Conservation (phyloP, 2,888 invertebrate genomes). For the Ectemnius lituratus region DNA sequence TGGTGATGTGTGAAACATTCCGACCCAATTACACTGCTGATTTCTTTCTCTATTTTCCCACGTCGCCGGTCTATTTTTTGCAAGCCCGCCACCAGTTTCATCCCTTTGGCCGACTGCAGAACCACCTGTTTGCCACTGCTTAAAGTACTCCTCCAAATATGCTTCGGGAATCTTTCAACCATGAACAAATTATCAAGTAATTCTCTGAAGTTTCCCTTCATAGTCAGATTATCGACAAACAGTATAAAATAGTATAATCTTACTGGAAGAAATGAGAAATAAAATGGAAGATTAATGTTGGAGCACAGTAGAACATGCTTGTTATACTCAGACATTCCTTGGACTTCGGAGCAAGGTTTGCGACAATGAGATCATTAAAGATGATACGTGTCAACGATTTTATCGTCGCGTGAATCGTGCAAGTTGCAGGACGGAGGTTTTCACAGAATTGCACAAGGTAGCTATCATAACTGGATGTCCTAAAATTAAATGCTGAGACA, state of each 20-base stretch:
- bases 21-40: constrained; percentile 69
- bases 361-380: not conserved
- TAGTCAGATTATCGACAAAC: no score
- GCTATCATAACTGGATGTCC: not conserved
- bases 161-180: constrained; percentile 17
- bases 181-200: not conserved
- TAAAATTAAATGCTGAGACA: constrained; percentile 3
- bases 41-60: constrained; percentile 58
- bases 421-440: not conserved
- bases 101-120: constrained; percentile 51
- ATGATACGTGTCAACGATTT: not conserved
- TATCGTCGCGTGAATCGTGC: not conserved
- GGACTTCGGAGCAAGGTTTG: no score
- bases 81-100: constrained; percentile 26
- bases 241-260: no score
- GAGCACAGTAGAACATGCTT: no score
- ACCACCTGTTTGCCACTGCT: constrained; percentile 76
- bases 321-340: no score
- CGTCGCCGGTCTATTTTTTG: constrained; percentile 62
- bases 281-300: not conserved
- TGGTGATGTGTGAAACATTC: constrained; percentile 75
- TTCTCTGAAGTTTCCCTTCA: no score
- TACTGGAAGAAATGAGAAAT: not conserved
- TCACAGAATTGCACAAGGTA: constrained; percentile 9
- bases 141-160: constrained; percentile 59